These are phyloP conservation scores for Epinotia nisella DNA, from an alignment of 2,888 invertebrate species.

Conservation along the genomic window DNA sequence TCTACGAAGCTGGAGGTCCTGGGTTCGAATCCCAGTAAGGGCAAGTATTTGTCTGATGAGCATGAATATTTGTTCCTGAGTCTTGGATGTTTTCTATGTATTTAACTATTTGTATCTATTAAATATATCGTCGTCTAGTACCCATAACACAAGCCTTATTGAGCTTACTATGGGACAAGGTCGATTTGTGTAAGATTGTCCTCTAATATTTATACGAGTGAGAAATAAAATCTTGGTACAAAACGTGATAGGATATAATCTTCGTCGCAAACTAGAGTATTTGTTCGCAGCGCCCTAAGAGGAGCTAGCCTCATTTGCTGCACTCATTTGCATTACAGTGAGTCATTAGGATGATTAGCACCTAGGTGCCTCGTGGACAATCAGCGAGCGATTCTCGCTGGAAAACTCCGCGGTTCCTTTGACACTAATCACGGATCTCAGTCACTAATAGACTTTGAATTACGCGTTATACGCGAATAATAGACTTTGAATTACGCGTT, in stretches of 20 bases:
- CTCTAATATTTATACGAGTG: no score
- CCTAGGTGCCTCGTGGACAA: conserved; percentile 5
- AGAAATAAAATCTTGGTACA: not conserved
- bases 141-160: no score
- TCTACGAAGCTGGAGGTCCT: no score
- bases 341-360: conserved; percentile 34
- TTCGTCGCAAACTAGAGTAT: not conserved
- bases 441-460: not conserved
- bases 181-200: no score
- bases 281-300: not conserved
- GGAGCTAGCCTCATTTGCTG: not conserved
- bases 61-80: no score
- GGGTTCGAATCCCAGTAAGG: no score
- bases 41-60: no score
- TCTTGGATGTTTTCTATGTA: no score
- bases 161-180: no score
- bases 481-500: not conserved
- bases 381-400: conserved; percentile 9
- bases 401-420: conserved; percentile 22
- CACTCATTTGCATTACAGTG: conserved; percentile 12
- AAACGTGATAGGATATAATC: not conserved
- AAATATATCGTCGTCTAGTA: no score
- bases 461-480: not conserved
- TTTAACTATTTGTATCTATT: no score
- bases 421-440: conserved; percentile 2